phyloP scores from a whole-genome alignment of 2,797 vertebrate genomes.

The Acanthis flammea region DNA sequence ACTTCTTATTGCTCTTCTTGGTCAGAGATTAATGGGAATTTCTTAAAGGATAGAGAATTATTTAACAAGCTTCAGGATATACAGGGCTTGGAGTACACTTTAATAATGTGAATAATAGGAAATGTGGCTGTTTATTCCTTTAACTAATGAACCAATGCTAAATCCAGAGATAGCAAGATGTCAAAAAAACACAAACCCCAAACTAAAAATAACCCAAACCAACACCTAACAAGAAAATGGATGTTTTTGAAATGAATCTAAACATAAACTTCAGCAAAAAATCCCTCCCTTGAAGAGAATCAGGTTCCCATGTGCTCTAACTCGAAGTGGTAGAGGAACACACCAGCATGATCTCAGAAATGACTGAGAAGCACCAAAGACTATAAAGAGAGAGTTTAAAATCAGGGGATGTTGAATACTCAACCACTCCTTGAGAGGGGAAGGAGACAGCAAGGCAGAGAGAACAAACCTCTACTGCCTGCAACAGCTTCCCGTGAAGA shows the following conservation, averaged over 20 bases:
- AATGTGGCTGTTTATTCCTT: conserved; percentile 71
- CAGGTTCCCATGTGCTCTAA: conserved; percentile 41
- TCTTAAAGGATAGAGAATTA: conserved; percentile 76
- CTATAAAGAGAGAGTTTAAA: background rate
- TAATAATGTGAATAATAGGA: conserved; percentile 54
- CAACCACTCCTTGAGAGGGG: background rate
- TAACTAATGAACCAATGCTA: conserved; percentile 72
- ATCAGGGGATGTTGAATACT: background rate
- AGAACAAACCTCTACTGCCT: background rate
- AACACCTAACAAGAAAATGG: conserved; percentile 54
- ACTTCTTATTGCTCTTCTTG: conserved; percentile 75
- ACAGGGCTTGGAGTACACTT: conserved; percentile 61
- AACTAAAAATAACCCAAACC: background rate
- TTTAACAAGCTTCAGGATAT: conserved; percentile 74
- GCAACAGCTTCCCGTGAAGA: background rate
- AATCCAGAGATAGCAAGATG: conserved; percentile 60
- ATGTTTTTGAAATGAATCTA: conserved; percentile 35
- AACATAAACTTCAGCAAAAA: conserved; percentile 57
- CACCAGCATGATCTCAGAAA: background rate
- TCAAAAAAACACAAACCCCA: background rate
- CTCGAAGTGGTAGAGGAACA: background rate
- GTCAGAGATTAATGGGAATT: conserved; percentile 78
- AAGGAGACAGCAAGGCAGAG: background rate
- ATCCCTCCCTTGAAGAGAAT: conserved; percentile 43
- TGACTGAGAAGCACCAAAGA: background rate